Percentiles rank a stretch among this genome's conserved stretches.
Conservation (phyloP, 64 coral and sea anemone species). For the Stylophora pistillata region DNA sequence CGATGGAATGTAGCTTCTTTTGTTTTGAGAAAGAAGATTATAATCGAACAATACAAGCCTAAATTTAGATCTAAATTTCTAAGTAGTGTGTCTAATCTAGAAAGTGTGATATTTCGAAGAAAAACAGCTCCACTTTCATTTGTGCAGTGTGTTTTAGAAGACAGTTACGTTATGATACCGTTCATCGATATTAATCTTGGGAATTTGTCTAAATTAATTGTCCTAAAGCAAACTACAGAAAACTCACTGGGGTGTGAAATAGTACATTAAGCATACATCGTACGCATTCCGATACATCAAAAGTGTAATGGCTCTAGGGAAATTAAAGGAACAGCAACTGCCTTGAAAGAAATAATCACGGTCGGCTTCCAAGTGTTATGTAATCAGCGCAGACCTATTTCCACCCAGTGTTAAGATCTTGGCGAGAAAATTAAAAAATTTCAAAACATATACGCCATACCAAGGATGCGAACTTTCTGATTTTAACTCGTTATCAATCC, state of each 20-base stretch:
- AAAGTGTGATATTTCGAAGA: no score
- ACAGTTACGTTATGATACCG: no score
- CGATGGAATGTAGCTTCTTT: conserved; percentile 6
- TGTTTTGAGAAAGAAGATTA: not conserved
- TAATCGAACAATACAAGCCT: not conserved
- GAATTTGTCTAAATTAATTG: not conserved
- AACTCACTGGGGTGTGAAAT: not conserved
- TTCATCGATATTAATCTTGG: no score
- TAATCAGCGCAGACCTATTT: not conserved
- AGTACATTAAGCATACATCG: not conserved
- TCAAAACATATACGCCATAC: no score
- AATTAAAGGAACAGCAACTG: not conserved
- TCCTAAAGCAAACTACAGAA: not conserved
- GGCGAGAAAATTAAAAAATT: no score
- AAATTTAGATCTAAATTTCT: not conserved
- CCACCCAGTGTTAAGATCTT: not conserved
- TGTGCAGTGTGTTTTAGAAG: not conserved
- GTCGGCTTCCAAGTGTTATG: not conserved
- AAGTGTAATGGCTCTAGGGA: not conserved
- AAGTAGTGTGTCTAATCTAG: not conserved
- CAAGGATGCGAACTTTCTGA: no score
- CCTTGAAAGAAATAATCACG: not conserved
- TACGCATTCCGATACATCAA: not conserved
- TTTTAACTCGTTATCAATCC: no score
- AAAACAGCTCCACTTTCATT: not conserved